phyloP scores from a whole-genome alignment of 2,113 vertebrate species.

The Vulpes ferrilata region DNA sequence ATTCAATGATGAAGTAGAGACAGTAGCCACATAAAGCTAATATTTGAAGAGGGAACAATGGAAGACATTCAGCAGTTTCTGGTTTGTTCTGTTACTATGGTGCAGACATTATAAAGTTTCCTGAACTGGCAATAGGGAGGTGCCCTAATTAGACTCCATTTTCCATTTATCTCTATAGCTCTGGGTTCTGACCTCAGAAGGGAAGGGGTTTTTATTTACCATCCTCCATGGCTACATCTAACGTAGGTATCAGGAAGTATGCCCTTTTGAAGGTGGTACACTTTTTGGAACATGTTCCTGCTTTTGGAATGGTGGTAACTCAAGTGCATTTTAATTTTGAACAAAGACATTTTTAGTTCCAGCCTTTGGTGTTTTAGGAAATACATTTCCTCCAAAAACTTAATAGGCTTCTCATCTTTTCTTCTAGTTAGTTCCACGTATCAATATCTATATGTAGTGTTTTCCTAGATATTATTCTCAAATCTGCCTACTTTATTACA shows the following conservation, averaged over 20 bases:
- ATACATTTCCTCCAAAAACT: not conserved
- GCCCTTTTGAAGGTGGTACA: not conserved
- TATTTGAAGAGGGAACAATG: not conserved
- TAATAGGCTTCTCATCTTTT: not conserved
- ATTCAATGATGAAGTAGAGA: not conserved
- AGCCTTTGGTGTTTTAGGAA: not conserved
- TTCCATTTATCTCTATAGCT: not conserved
- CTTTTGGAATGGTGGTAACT: not conserved
- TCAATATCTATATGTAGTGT: not conserved
- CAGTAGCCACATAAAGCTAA: not conserved
- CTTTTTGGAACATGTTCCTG: not conserved
- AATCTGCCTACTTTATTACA: not conserved
- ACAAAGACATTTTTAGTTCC: not conserved
- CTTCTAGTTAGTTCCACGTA: not conserved
- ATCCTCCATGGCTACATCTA: not conserved
- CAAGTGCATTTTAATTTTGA: conserved; percentile 7
- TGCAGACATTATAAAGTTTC: not conserved
- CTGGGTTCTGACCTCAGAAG: not conserved
- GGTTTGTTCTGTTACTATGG: not conserved
- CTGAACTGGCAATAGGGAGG: not conserved
- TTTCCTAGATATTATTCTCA: not conserved
- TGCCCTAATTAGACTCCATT: not conserved
- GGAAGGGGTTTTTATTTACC: not conserved
- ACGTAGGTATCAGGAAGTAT: not conserved
- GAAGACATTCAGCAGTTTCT: not conserved